A percentile compares a stretch with the other conserved stretches of the same genome.
Conservation (phyloP, 2,797 vertebrate genomes). For the Chromis chromis region DNA sequence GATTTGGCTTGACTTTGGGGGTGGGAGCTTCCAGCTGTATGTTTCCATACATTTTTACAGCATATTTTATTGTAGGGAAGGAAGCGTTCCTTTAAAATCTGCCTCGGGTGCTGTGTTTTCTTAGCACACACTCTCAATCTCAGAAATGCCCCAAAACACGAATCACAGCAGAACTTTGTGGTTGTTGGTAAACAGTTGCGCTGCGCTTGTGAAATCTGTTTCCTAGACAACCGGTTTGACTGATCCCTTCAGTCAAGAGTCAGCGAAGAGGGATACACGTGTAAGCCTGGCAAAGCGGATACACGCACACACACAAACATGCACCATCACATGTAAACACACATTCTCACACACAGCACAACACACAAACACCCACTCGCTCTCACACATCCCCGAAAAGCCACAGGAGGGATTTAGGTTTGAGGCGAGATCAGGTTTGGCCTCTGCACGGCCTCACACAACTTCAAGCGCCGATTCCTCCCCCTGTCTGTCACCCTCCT, state of each 20-base stretch:
- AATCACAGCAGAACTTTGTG: conserved; percentile 11
- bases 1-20: too few species aligned
- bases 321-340: conserved; percentile 32
- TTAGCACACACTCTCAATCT: not conserved
- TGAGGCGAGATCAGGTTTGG: conserved; percentile 37
- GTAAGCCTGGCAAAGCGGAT: conserved; percentile 24
- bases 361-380: not conserved
- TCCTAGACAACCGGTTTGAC: conserved; percentile 49
- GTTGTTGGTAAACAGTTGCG: conserved; percentile 1
- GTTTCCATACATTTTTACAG: not conserved
- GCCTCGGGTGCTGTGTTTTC: not conserved
- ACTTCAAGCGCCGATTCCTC: conserved; percentile 15
- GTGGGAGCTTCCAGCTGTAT: not conserved
- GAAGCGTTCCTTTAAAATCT: not conserved
- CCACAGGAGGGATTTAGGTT: conserved; percentile 45
- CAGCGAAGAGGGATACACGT: conserved; percentile 26
- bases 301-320: conserved; percentile 20
- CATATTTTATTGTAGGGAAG: too few species aligned
- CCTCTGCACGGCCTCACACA: conserved; percentile 35
- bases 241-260: conserved; percentile 59
- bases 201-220: conserved; percentile 25
- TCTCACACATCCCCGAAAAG: conserved; percentile 11
- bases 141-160: not conserved
- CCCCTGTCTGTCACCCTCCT: not conserved
- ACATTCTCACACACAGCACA: not conserved